phyloP scores from a whole-genome alignment of 2,113 vertebrate genomes.

The Hemiscyllium ocellatum region DNA sequence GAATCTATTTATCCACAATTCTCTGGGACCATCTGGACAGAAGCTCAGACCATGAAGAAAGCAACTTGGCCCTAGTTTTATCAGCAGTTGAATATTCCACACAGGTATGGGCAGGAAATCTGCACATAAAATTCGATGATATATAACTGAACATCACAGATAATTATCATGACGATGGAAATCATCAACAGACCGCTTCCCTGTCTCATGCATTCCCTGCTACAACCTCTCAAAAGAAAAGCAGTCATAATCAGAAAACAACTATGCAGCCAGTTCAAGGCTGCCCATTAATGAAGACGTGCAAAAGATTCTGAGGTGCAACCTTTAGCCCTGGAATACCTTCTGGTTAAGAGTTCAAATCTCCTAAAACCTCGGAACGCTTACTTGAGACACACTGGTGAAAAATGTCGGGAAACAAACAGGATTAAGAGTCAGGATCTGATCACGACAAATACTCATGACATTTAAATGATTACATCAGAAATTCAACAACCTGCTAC shows the following conservation, averaged over 20 bases:
- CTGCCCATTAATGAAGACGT: neutral
- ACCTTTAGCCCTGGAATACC: neutral
- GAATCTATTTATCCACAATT: neutral
- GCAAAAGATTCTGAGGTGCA: neutral
- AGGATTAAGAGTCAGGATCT: neutral
- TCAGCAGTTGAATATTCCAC: neutral
- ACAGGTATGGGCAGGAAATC: neutral
- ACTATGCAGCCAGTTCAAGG: neutral
- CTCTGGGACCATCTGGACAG: neutral
- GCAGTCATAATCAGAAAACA: neutral
- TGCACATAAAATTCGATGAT: neutral
- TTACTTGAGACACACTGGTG: neutral
- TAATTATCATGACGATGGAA: neutral
- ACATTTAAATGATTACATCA: neutral
- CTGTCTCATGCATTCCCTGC: neutral
- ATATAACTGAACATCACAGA: neutral
- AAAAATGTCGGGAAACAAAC: neutral
- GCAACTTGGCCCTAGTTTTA: neutral
- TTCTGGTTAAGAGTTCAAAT: neutral
- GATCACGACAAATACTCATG: neutral
- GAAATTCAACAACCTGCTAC: neutral
- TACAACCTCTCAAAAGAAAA: neutral
- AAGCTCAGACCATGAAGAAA: neutral
- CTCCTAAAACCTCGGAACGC: neutral
- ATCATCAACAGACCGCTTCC: no score